These are phyloP conservation scores for Mythimna lalbum DNA, from an alignment of 2,888 invertebrate species.

Conservation along the genomic window DNA sequence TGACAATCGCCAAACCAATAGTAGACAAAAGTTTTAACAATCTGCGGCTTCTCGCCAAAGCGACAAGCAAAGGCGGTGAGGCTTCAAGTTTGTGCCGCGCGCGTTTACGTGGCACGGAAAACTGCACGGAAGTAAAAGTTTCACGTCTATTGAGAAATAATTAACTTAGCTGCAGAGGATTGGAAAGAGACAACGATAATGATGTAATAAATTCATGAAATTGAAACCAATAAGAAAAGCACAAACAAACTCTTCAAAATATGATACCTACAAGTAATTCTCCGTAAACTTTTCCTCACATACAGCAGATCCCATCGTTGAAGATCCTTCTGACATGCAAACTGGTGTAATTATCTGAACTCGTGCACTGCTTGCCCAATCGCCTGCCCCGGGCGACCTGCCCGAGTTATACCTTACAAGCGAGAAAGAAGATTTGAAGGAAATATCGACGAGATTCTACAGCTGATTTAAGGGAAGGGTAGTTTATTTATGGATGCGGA, in stretches of 20 bases:
- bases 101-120: conserved; percentile 8
- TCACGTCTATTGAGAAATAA: conserved; percentile 11
- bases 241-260: conserved; percentile 6
- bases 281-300: conserved; percentile 34
- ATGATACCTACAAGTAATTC: conserved; percentile 16
- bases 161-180: neutral
- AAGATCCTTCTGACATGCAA: conserved; percentile 61
- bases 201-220: neutral
- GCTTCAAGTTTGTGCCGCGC: conserved; percentile 13
- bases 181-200: neutral
- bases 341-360: conserved; percentile 58
- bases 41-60: conserved; percentile 15
- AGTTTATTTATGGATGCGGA: conserved; percentile 4
- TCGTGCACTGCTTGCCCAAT: conserved; percentile 52
- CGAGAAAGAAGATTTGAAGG: conserved; percentile 43
- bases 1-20: neutral
- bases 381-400: conserved; percentile 53
- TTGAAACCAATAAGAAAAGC: neutral
- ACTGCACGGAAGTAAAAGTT: conserved; percentile 20
- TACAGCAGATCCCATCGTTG: conserved; percentile 37
- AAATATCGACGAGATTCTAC: conserved; percentile 35
- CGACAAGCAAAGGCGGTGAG: conserved; percentile 7
- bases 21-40: conserved; percentile 37
- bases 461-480: conserved; percentile 13
- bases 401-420: conserved; percentile 46